Base-by-base conservation (phyloP, 2,797 vertebrate genomes). In the Gymnocypris eckloni region DNA sequence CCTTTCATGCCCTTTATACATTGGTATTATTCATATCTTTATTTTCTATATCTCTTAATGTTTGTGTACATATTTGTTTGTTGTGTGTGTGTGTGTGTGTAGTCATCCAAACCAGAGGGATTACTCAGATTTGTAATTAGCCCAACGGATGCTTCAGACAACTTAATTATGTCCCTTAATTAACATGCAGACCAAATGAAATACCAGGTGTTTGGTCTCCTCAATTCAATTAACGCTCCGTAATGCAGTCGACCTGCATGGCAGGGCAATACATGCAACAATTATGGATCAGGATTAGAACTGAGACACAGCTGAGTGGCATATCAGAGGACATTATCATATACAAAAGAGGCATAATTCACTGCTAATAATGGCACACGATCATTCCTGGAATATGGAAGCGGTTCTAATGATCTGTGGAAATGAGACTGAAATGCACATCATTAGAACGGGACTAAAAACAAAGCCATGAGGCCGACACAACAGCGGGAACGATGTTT, bases 101-200 rank as follows among this genome's bases (percentile, higher is more conserved):
- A 45, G 69, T 56, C 37, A 69, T 84, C 11, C 64, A 73, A 54
- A 82, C 37, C 59, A 50, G 33, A 87, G 52, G 69, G 79, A 87
- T 64, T 79, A 25, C 70, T 85, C 61, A 61, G 70, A 81, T 71
- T 83, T 73, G 25, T 86, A 73, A 86, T 86, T 81, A 83, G 77
- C 70, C 84, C 59, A 59, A 61, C 75, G 77, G 72, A 87, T 84
- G 71, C 25, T 84, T 84, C 52, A 78, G 81, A 88, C 81, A 87
- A 85, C 88, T 86, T 86, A 79, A 89, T 90, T 87, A 88, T 59
- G 59, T 50, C 39, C 25, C 75, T 69, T 87, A 79, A 90, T 90
- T 88, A 86, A 87, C 86, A 90, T 84, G 87, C 81, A 87, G 66
- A 81, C 81, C 81, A 86, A 81, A 86, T 79, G 84, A 84, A 88